Base-by-base conservation (phyloP, 2,113 vertebrate genomes). In the Corythoichthys haematopterus region DNA sequence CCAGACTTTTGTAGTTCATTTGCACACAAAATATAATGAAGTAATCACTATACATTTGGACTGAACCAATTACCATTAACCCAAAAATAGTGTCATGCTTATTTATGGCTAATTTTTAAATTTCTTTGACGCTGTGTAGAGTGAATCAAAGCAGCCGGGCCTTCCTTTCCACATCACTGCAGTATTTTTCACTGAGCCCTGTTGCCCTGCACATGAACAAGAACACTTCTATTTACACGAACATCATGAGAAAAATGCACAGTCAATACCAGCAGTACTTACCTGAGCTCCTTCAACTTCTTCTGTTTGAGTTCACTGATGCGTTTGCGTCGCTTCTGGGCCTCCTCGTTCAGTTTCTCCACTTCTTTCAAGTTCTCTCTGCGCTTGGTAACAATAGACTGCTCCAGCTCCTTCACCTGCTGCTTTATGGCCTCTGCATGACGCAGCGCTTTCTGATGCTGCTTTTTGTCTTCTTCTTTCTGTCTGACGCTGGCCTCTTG, bases 271-370 rank as follows among this genome's bases (percentile, higher is more conserved):
- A 3, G 40, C 3, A 4, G 3, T 7, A 70, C 63, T 75, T 64
- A 97, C 96, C 89, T 94, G 48, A 97, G 90, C 75, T 97, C 94
- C 46, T 84, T 86, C 0, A 98, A 74, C 79, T 95, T 97, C 74
- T 91, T 93, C 68, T 84, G 82, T 82, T 94, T 95, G 76, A 95
- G 83, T 15, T 90, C 89, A 0, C 87, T 46, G 0, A 98, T 89
- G 56, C 85, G 90, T 37, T 88, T 66, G 0, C 84, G 87, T 16
- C 91, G 91, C 63, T 72, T 88, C 1, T 60, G 87, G 0, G 88
- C 91, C 69, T 92, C 93, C 35, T 94, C 91, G 0, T 82, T 69
- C 76, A 92, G 85, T n/a, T 71, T 80, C 45, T 80, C 83, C 0
- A 81, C 84, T 76, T 95, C 95, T 65, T 88, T 84, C 0, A 94